Evolutionary conservation across 2,113 vertebrate genomes (phyloP), one percentile per base, ranked within the genome.

Genomic region (Paralichthys olivaceus): DNA sequence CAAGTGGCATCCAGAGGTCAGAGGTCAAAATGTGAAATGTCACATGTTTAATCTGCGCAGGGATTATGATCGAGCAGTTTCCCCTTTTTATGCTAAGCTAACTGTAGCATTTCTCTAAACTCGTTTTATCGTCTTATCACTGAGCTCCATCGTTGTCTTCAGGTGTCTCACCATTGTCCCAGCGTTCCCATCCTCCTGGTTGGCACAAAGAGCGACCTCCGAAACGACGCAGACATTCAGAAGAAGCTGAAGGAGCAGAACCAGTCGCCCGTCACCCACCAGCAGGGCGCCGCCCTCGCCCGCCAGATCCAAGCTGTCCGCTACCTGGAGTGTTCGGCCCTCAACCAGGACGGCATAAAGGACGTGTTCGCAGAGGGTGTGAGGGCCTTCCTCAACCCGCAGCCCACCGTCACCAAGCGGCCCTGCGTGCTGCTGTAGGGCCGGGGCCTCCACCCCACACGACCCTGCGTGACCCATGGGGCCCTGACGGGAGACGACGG

Each of bases 1-100:
- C 94, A 98, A 98, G 91, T 99, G 97, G 97, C 96, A 98, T 62
- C 97, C 97, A 0, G 97, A 99, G 92, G 97, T 98, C 67, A 96
- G 84, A 61, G 69, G 45, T 77, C 74, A 75, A 58, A 40, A 2
- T 19, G 19, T 2, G 3, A 23, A 4, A 9, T 53, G 5, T 22
- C n/a, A 29, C 15, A 20, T 9, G 20, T 51, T 51, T 28, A n/a
- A n/a, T n/a, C n/a, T n/a, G n/a, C n/a, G n/a, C n/a, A n/a, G n/a
- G n/a, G n/a, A n/a, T n/a, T n/a, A n/a, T n/a, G n/a, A n/a, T n/a
- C n/a, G n/a, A n/a, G n/a, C n/a, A n/a, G n/a, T n/a, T n/a, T n/a
- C n/a, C n/a, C 34, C 4, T 45, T 7, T 19, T 47, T 19, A 57
- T 28, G 55, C 25, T 57, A 26, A 56, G 54, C 54, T 25, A 11